Percentiles rank a stretch among this genome's conserved stretches.
phyloP scores from a whole-genome alignment of 2,888 invertebrate genomes.

The Dendrolimus pini region DNA sequence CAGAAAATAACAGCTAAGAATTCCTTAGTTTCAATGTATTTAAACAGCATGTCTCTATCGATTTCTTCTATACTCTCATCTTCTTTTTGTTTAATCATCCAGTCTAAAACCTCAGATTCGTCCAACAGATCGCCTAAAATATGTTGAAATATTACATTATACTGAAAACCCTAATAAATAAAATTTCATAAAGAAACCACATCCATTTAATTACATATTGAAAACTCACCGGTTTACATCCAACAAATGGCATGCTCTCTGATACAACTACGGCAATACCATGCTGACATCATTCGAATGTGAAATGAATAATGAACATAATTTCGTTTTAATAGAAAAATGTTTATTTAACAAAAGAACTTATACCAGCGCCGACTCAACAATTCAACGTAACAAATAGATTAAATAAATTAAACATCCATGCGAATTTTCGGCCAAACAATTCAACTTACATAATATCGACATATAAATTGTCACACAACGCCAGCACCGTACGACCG shows the following conservation, averaged over 20 bases:
- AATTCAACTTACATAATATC: conserved; percentile 58
- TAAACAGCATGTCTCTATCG: conserved; percentile 86
- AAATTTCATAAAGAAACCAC: conserved; percentile 63
- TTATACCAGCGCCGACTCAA: conserved; percentile 66
- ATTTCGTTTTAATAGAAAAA: conserved; percentile 54
- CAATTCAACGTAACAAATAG: conserved; percentile 67
- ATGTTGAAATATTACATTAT: conserved; percentile 35
- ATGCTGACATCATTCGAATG: conserved; percentile 74
- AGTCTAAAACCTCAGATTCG: conserved; percentile 89
- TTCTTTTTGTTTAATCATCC: conserved; percentile 94
- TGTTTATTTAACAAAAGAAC: conserved; percentile 71
- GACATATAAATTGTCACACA: conserved; percentile 51
- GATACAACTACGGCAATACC: conserved; percentile 64
- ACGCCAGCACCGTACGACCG: conserved; percentile 48
- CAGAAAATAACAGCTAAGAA: conserved; percentile 95
- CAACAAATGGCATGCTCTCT: conserved; percentile 69
- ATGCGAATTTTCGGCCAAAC: conserved; percentile 68
- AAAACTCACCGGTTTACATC: conserved; percentile 70
- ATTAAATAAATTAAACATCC: conserved; percentile 57
- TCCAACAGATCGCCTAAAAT: conserved; percentile 78
- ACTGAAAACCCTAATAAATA: conserved; percentile 34
- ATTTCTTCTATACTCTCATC: conserved; percentile 95
- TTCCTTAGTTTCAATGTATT: conserved; percentile 92
- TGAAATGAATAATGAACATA: conserved; percentile 58
- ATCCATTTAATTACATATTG: conserved; percentile 62